Conservation (phyloP, 2,888 invertebrate species). For the Anoncus sp. region DNA sequence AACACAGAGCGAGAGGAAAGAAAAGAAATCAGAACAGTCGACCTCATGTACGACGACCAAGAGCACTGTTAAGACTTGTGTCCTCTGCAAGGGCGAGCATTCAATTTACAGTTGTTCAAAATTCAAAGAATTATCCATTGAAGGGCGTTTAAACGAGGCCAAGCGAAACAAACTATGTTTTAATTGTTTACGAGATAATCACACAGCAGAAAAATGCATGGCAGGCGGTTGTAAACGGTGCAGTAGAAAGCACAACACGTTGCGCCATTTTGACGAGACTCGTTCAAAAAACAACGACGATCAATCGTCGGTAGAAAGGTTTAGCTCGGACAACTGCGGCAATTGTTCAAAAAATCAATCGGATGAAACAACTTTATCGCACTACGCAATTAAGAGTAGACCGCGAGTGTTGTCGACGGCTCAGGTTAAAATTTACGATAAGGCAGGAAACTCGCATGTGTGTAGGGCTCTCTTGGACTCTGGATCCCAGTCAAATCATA, state of each 20-base stretch:
- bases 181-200: conserved; percentile 47
- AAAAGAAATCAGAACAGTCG: conserved; percentile 25
- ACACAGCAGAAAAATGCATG: conserved; percentile 49
- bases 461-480: conserved; percentile 43
- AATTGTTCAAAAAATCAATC: no score
- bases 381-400: conserved; percentile 11
- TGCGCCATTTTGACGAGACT: conserved; percentile 55
- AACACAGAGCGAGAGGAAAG: background rate
- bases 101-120: conserved; percentile 51
- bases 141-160: conserved; percentile 47
- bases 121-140: conserved; percentile 37
- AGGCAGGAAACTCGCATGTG: conserved; percentile 29
- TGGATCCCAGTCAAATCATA: conserved; percentile 51
- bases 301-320: no score
- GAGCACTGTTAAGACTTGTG: conserved; percentile 37
- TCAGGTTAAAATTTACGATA: conserved; percentile 45
- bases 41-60: conserved; percentile 12
- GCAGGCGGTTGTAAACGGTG: conserved; percentile 32
- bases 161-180: conserved; percentile 45
- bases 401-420: conserved; percentile 52
- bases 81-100: conserved; percentile 30
- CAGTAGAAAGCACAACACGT: conserved; percentile 20
- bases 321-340: no score
- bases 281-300: conserved; percentile 16
- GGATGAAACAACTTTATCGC: no score